Conservation (phyloP, 2,113 vertebrate genomes). For the Lates calcarifer region DNA sequence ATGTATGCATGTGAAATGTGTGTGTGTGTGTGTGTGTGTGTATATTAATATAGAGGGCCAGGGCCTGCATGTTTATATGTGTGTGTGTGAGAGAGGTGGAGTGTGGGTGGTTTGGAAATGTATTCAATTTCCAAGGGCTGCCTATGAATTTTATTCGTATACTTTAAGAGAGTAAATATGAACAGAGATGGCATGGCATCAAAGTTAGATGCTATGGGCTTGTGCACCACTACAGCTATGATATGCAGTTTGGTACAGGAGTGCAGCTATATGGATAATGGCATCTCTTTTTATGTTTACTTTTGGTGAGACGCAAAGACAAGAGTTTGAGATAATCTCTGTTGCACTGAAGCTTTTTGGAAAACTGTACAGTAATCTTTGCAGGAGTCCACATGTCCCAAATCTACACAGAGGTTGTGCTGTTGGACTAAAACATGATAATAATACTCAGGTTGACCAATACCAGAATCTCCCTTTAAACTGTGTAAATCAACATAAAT, state of each 20-base stretch:
- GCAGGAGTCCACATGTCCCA: background rate
- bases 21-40: slow-evolving; percentile 37
- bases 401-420: background rate
- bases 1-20: slow-evolving; percentile 44
- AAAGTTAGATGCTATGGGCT: too few species aligned
- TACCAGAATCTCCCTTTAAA: slow-evolving; percentile 18
- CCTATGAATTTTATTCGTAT: slow-evolving; percentile 10
- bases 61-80: slow-evolving; percentile 29
- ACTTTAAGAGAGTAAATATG: background rate
- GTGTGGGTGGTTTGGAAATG: slow-evolving; percentile 10
- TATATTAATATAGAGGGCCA: slow-evolving; percentile 10
- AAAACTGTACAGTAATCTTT: background rate
- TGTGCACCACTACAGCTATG: background rate
- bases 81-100: slow-evolving; percentile 12
- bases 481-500: background rate
- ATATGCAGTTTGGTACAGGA: background rate
- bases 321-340: background rate
- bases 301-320: background rate
- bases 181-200: background rate
- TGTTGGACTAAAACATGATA: background rate
- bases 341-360: background rate
- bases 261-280: background rate
- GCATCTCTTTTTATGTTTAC: background rate
- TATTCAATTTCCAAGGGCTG: slow-evolving; percentile 16
- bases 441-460: background rate